Evolutionary conservation across 2,888 invertebrate species (phyloP).

Genomic region (Lissonota sp.): DNA sequence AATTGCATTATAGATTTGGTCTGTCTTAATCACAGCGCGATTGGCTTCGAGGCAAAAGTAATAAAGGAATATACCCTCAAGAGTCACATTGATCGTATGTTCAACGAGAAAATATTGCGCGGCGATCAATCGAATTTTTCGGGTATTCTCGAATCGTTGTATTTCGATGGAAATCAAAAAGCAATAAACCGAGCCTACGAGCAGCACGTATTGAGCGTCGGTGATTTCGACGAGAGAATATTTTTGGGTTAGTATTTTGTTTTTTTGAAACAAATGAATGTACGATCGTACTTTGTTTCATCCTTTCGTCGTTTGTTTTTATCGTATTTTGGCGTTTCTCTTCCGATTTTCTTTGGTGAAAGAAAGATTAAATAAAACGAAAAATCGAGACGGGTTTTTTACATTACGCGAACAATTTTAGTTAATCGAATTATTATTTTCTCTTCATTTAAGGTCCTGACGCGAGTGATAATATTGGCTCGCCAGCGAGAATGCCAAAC

Average conservation of each 20-base stretch:
- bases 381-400: too few species aligned
- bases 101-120: constrained; percentile 89
- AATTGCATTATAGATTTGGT: constrained; percentile 93
- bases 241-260: constrained; percentile 89
- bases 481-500: constrained; percentile 82
- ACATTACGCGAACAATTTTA: neutral
- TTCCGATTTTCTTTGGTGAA: too few species aligned
- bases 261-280: too few species aligned
- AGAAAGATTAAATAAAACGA: too few species aligned
- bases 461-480: constrained; percentile 86
- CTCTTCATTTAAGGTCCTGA: constrained; percentile 81
- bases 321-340: too few species aligned
- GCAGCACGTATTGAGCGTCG: constrained; percentile 94
- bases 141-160: constrained; percentile 90
- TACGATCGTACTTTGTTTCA: too few species aligned
- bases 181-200: constrained; percentile 95
- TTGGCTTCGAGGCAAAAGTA: constrained; percentile 94
- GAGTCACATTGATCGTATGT: constrained; percentile 90
- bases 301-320: too few species aligned
- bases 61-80: constrained; percentile 96
- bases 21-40: constrained; percentile 92
- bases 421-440: constrained; percentile 1
- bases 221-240: constrained; percentile 98
- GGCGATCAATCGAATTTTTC: constrained; percentile 89
- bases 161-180: constrained; percentile 94